Evolutionary conservation across 1,140 invertebrate genomes (phyloP).

Genomic region (Helicorthomorpha holstii): DNA sequence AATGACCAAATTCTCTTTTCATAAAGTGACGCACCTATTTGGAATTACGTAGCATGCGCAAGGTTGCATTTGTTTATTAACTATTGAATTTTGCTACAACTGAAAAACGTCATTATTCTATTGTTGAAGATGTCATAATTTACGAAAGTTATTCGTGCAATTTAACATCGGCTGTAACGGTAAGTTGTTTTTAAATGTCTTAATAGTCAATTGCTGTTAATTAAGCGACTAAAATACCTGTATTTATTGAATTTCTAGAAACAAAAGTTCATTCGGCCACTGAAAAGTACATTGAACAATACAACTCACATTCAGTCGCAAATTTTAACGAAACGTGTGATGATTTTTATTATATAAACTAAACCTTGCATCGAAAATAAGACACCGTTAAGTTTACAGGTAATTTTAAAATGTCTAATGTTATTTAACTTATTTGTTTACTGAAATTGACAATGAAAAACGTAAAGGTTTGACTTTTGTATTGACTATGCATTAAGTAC

Average conservation of each 20-base stretch:
- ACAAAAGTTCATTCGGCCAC: conserved; percentile 82
- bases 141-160: conserved; percentile 67
- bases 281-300: conserved; percentile 77
- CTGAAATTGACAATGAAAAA: neutral
- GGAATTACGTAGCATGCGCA: too few species aligned
- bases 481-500: too few species aligned
- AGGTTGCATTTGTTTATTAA: too few species aligned
- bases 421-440: neutral
- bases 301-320: conserved; percentile 46
- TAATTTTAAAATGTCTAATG: conserved; percentile 49
- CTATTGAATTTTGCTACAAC: too few species aligned
- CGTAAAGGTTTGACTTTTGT: too few species aligned
- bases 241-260: conserved; percentile 33
- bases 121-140: too few species aligned
- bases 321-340: conserved; percentile 69
- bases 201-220: conserved; percentile 4
- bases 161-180: conserved; percentile 45
- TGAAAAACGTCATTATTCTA: conserved; percentile 73
- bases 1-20: conserved; percentile 37
- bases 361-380: conserved; percentile 49
- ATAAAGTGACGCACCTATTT: conserved; percentile 36
- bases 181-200: conserved; percentile 28
- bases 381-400: conserved; percentile 24
- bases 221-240: too few species aligned
- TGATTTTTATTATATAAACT: conserved; percentile 59